Evolutionary conservation across 2,113 vertebrate species (phyloP).

Genomic region (Willisornis vidua): DNA sequence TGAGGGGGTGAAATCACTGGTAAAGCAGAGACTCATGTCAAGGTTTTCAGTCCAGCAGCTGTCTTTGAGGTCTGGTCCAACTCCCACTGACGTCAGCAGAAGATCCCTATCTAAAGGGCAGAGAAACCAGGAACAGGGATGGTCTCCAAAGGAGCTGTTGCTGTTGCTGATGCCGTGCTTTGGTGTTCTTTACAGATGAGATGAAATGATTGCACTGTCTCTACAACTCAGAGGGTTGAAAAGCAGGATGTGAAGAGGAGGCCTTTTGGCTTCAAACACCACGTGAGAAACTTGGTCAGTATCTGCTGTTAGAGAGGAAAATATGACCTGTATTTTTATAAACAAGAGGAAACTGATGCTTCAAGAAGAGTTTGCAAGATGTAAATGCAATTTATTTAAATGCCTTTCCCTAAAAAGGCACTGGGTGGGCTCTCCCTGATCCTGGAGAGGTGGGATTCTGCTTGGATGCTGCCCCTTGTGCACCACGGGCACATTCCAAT

Average conservation of each 20-base stretch:
- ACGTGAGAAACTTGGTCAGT: neutral
- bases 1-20: neutral
- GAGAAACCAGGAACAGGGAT: neutral
- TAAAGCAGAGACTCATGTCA: neutral
- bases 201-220: neutral
- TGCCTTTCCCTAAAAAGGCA: neutral
- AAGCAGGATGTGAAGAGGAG: neutral
- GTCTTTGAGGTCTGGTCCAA: neutral
- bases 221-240: neutral
- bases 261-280: neutral
- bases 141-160: neutral
- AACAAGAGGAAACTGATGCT: neutral
- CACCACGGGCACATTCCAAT: neutral
- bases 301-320: neutral
- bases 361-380: neutral
- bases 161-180: neutral
- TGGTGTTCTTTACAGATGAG: neutral
- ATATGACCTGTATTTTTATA: neutral
- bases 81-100: neutral
- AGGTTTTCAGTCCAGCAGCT: neutral
- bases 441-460: neutral
- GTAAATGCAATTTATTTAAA: neutral
- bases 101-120: constrained; percentile 17
- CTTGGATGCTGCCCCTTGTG: neutral
- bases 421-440: neutral